Base-by-base conservation (phyloP, 2,797 vertebrate genomes). In the Spinus pinus region DNA sequence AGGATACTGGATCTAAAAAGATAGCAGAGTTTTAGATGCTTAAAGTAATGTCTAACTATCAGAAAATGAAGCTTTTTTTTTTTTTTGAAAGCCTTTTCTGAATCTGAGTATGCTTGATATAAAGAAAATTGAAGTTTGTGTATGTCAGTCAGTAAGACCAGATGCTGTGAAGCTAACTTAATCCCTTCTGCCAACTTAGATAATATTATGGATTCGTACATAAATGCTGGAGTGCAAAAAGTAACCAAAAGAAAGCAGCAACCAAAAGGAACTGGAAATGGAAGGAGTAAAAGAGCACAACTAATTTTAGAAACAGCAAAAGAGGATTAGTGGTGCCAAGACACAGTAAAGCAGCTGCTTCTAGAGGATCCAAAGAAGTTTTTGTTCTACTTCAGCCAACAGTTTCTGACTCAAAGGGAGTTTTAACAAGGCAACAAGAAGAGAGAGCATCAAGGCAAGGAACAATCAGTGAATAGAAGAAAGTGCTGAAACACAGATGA, bases 261-360 rank as follows among this genome's bases (percentile, higher is more conserved):
- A 88, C 28, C 3, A 47, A 77, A 81, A 83, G 62, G 9, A 86
- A 69, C 22, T 56, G 35, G 3, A 30, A 86, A 78, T 19, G 22
- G 37, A 84, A 44, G 19, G 39, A 75, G 39, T n/a, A 37, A 82
- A 94, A 74, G 86, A 46, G 54, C 31, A 51, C 19, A 71, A 51
- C 39, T 90, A 69, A 88, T 90, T 94, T 94, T 90, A 95, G 77
- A 79, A 83, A 74, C 16, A 54, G 75, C 12, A 71, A 46, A 75
- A 87, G 64, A 87, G 20, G 53, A 90, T 86, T 86, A 67, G 15
- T 5, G 6, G 6, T 41, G 50, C 24, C 61, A 92, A 78, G 53
- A 86, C 88, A 90, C 37, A 50, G 3, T 54, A 28, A 86, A 86
- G 57, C 46, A 74, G 53, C 30, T 86, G 50, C 65, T 82, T 71